Base-by-base conservation (phyloP, 2,113 vertebrate genomes). In the Thunnus maccoyii region DNA sequence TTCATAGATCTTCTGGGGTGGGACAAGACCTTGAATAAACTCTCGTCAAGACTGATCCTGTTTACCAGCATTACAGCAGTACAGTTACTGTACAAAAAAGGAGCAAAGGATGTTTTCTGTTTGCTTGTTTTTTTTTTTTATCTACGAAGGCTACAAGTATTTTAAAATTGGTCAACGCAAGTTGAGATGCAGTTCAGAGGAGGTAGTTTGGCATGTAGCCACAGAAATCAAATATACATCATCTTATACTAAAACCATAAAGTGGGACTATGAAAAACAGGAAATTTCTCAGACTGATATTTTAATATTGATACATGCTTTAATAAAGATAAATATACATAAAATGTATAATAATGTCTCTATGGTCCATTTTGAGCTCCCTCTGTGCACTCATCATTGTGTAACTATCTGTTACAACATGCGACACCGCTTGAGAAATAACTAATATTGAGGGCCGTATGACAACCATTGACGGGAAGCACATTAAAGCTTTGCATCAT, bases 381-480 rank as follows among this genome's bases (percentile, higher is more conserved):
- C 61, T 72, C 55, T 66, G 27, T 64, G 46, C 62, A 60, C 72
- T 63, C 73, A 79, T 76, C 20, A 78, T 71, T 87, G 48, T 66
- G 51, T 50, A 70, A 86, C 61, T 70, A 51, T 83, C 75, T 78
- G 32, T 76, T 85, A 65, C 73, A 72, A 72, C 76, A 86, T 82
- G 66, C 73, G 67, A 72, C 72, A 88, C 48, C 52, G 60, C 56
- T 72, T 83, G 69, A 82, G 75, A 71, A 81, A 86, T 84, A 77
- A 83, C 63, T 51, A 61, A 56, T 25, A 70, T 64, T 67, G 66
- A 84, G 81, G 80, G 65, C 72, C 14, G 63, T 80, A 75, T 91
- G 91, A 94, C 89, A 86, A 63, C 65, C 71, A 47, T 54, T 92
- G 84, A 89, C 61, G 80, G 89, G 89, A 84, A 92, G 80, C 51